Evolutionary conservation across 2,888 invertebrate species (phyloP), one percentile per base, ranked within the genome.

Genomic region (Campaea margaritaria): DNA sequence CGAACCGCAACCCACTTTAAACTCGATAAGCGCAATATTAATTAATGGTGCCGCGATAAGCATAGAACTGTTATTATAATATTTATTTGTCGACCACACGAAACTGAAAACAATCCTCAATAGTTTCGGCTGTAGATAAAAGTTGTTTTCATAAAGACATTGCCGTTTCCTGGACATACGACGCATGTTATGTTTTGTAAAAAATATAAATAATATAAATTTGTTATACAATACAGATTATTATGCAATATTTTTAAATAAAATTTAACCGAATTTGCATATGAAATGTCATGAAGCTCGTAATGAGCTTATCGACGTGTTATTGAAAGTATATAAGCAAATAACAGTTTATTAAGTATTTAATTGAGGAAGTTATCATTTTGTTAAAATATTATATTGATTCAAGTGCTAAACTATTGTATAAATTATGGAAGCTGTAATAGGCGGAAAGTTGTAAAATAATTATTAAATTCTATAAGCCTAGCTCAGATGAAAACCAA

Each of bases 21-120:
- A 34, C 41, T 67, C 75, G 89, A 89, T 89, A 89, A 87, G 71
- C 70, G 64, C 69, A 77, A 76, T 78, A 77, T 85, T 85, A 87
- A 87, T 87, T 83, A 89, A 88, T 86, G 81, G 79, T 84, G 83
- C 75, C 83, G 76, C 64, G 86, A 88, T 89, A 88, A 87, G 67
- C 65, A 72, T 1, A 10, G 73, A 75, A 78, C 34, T 42, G 76
- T 78, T 74, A 75, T 49, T 43, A 4, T 74, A 75, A 73, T 74
- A 74, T 79, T 79, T 82, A 83, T 48, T 51, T 62, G 60, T 50
- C 47, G 42, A 83, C 76, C 77, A 34, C 71, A 74, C 75, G 80
- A 86, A 86, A 87, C 82, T 81, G 80, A 87, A 87, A 85, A 86
- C 81, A 84, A 80, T 73, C 74, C 75, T 70, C 66, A 69, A 65